Percentiles rank a stretch among this genome's conserved stretches.
Evolutionary conservation across 2,113 vertebrate genomes (phyloP).

Genomic region (Sialia sialis): DNA sequence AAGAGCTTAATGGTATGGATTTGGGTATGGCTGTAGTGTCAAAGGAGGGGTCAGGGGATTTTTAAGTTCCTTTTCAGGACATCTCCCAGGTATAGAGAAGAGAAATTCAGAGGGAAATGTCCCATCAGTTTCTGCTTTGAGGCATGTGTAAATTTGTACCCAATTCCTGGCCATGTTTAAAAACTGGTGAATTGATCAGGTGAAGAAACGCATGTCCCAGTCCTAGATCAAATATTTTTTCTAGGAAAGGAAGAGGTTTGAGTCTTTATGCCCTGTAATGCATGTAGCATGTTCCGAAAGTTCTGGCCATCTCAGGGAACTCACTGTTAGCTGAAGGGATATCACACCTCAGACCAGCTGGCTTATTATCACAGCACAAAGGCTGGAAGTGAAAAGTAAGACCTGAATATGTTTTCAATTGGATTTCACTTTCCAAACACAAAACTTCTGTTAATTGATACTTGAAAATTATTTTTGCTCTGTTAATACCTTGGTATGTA

Average conservation of each 20-base stretch:
- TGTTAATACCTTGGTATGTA: neutral
- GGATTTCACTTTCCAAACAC: neutral
- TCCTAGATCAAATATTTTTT: neutral
- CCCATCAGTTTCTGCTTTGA: neutral
- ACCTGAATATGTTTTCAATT: neutral
- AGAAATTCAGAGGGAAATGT: neutral
- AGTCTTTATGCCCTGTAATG: neutral
- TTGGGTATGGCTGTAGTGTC: neutral
- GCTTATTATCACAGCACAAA: neutral
- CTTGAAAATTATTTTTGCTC: neutral
- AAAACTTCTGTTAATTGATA: neutral
- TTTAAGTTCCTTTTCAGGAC: neutral
- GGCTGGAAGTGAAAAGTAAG: neutral
- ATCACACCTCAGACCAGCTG: neutral
- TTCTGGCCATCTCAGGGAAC: neutral
- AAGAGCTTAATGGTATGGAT: neutral
- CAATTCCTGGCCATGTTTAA: neutral
- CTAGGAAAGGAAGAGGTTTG: neutral
- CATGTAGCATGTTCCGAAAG: fast-evolving
- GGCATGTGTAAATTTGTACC: neutral
- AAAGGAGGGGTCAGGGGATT: neutral
- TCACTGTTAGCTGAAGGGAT: neutral
- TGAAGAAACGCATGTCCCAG: neutral
- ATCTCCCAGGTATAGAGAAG: neutral
- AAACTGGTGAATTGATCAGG: neutral